Conservation (phyloP, 2,888 invertebrate species). For the Leptinotarsa juncta region DNA sequence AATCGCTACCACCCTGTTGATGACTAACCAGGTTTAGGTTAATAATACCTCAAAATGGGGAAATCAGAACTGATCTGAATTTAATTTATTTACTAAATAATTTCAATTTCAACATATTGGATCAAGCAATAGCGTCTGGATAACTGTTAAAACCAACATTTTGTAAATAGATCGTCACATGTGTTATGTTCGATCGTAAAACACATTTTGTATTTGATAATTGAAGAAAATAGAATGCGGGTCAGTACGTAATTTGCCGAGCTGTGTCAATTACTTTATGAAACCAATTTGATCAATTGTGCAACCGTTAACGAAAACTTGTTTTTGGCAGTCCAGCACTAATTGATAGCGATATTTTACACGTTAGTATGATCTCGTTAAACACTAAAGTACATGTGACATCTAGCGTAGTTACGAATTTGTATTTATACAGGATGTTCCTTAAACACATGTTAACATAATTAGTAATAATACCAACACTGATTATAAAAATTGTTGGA, state of each 20-base stretch:
- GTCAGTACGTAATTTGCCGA: not conserved
- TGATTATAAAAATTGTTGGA: too few species aligned
- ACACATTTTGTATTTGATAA: not conserved
- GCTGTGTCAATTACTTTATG: not conserved
- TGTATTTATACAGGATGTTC: too few species aligned
- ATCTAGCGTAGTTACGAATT: too few species aligned
- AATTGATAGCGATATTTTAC: not conserved
- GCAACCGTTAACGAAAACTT: not conserved
- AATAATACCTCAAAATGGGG: too few species aligned
- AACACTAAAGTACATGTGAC: not conserved
- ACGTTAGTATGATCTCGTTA: not conserved
- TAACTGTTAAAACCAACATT: not conserved
- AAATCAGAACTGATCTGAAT: too few species aligned
- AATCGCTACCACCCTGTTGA: too few species aligned
- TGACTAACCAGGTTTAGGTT: too few species aligned
- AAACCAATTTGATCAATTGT: not conserved
- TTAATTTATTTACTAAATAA: too few species aligned
- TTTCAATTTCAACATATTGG: too few species aligned
- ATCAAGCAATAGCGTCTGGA: too few species aligned
- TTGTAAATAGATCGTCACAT: not conserved
- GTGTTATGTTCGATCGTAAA: not conserved
- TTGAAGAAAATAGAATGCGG: not conserved
- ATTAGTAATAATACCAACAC: too few species aligned
- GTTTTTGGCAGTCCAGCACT: not conserved
- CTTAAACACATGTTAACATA: too few species aligned